Evolutionary conservation across 2,113 vertebrate genomes (phyloP), one percentile per base, ranked within the genome.

Genomic region (Sardina pilchardus): DNA sequence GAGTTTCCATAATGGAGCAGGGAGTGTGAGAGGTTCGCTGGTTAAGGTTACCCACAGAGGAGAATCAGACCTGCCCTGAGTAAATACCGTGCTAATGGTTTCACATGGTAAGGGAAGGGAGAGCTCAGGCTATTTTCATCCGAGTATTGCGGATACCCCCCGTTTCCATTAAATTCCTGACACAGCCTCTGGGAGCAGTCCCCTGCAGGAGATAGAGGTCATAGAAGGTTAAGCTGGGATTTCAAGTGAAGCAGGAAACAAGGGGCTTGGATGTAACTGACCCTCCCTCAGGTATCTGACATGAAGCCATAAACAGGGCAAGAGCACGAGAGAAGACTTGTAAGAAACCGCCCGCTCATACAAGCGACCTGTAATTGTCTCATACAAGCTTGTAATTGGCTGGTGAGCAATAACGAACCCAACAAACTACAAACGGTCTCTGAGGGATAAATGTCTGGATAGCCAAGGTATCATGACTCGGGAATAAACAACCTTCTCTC

Each of bases 61-160:
- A 90, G 90, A 93, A 88, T 91, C 83, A 26, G 16, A 92, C 86
- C 87, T 89, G 92, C 92, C 88, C 71, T 90, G 92, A 85, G 87
- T 92, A 94, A 94, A 96, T 89, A 94, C 80, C 47, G 71, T 42
- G 86, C 89, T 93, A 93, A 94, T 89, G 88, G 89, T 85, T 90
- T 90, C 82, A 44, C 87, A 83, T 84, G 90, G 90, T 89, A 44
- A 85, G 82, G 53, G 87, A 82, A 24, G 71, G 71, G 34, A 71
- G 63, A 36, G 71, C 71, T n/a, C 17, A 80, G 87, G 85, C 81
- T 93, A 90, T 93, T 94, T 90, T 89, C 88, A 90, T 89, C 88
- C 2, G 84, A 91, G 89, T 93, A 89, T 93, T 89, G 34, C 30
- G 1, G 34, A 34, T 78, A 34, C 10, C 26, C 10, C 71, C 30